Evolutionary conservation across 2,797 vertebrate species (phyloP).

Genomic region (Coracias cyanogaster): DNA sequence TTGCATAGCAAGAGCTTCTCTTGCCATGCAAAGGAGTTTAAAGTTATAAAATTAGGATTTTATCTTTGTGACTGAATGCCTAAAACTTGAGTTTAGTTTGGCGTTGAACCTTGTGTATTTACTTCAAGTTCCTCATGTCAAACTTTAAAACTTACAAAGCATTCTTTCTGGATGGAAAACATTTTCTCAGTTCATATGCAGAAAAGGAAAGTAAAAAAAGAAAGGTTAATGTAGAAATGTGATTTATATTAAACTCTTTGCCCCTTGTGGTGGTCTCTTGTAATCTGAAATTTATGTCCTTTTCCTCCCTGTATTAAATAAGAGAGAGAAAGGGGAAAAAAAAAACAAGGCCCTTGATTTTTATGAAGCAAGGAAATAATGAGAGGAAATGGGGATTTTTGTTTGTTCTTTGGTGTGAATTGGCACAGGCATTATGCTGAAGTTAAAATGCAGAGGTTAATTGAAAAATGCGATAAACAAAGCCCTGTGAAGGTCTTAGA

Average conservation of each 20-base stretch:
- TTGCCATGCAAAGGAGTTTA: not conserved
- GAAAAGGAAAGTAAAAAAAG: conserved; percentile 25
- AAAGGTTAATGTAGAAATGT: conserved; percentile 29
- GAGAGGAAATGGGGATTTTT: conserved; percentile 76
- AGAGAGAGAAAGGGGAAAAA: not conserved
- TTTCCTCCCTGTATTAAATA: conserved; percentile 63
- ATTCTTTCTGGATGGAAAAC: not conserved
- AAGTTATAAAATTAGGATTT: not conserved
- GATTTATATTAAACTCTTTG: conserved; percentile 71
- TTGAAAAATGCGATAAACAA: conserved; percentile 97
- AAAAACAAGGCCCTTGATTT: conserved; percentile 71
- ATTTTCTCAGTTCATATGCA: not conserved
- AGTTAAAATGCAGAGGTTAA: conserved; percentile 94
- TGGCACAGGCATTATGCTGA: conserved; percentile 83
- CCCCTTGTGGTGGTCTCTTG: conserved; percentile 76
- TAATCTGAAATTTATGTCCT: conserved; percentile 83
- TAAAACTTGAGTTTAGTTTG: not conserved
- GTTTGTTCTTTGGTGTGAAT: conserved; percentile 89
- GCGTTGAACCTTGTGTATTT: not conserved
- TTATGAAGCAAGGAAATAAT: conserved; percentile 81
- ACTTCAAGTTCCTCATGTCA: not conserved
- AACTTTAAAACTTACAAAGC: not conserved
- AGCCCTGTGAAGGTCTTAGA: conserved; percentile 85
- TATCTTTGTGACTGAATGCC: not conserved
- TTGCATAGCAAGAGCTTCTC: not conserved